Evolutionary conservation across 1,140 invertebrate genomes (phyloP).

Genomic region (Heliconius hewitsoni): DNA sequence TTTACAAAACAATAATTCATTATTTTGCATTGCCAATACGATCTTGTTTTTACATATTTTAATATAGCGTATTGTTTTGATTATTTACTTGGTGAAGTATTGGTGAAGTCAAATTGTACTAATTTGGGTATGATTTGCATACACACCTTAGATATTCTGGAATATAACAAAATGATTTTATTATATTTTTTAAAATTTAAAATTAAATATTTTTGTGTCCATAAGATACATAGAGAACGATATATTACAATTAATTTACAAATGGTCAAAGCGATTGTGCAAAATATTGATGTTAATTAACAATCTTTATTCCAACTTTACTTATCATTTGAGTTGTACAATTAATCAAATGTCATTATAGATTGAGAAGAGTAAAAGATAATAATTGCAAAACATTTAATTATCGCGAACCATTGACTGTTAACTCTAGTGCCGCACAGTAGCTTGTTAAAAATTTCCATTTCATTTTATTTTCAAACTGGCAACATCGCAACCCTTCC

Average conservation of each 20-base stretch:
- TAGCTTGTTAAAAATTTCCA: constrained; percentile 78
- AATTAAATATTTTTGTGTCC: no score
- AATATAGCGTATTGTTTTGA: not conserved
- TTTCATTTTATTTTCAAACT: constrained; percentile 68
- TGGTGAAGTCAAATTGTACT: not conserved
- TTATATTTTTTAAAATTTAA: no score
- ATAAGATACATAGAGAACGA: not conserved
- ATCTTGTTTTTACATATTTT: constrained; percentile 9
- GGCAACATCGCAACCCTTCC: constrained; percentile 62
- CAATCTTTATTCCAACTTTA: not conserved
- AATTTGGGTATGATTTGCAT: not conserved
- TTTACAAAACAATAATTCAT: constrained; percentile 28
- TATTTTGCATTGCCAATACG: constrained; percentile 16
- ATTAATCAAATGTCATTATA: constrained; percentile 9
- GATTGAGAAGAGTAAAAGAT: constrained; percentile 3
- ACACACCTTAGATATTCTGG: not conserved
- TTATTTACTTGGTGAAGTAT: not conserved
- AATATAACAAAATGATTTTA: not conserved
- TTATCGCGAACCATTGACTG: constrained; percentile 61
- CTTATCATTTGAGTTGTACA: not conserved
- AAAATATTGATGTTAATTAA: not conserved
- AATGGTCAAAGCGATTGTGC: not conserved
- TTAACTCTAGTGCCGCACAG: constrained; percentile 44
- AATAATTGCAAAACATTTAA: constrained; percentile 55
- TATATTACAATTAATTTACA: not conserved